Conservation (phyloP, 2,113 vertebrate genomes). For the Tachycineta bicolor region DNA sequence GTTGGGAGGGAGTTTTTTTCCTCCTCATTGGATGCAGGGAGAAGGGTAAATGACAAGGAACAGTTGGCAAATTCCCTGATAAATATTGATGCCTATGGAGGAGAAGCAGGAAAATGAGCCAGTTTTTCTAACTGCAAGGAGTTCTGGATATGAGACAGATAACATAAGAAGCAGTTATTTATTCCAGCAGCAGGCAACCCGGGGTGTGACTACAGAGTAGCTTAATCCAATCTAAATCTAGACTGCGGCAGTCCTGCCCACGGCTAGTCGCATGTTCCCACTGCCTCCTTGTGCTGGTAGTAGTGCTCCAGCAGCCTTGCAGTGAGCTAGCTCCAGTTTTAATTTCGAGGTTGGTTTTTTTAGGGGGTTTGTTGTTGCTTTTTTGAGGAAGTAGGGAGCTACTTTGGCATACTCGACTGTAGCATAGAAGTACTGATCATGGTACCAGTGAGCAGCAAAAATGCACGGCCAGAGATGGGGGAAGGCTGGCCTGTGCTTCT, state of each 20-base stretch:
- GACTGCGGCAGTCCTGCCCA: slow-evolving; percentile 47
- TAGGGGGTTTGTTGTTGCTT: background rate
- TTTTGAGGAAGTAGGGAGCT: slow-evolving; percentile 8
- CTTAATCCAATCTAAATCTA: slow-evolving; percentile 62
- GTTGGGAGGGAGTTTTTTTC: background rate
- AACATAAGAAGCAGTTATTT: slow-evolving; percentile 51
- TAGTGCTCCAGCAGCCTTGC: slow-evolving; percentile 30
- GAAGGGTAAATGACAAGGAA: slow-evolving; percentile 46
- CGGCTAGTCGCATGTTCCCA: slow-evolving; percentile 24
- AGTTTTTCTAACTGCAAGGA: slow-evolving; percentile 26
- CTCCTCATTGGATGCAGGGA: background rate
- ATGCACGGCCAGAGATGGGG: background rate
- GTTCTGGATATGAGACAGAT: slow-evolving; percentile 32
- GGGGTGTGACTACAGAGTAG: slow-evolving; percentile 44
- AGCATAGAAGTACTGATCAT: background rate
- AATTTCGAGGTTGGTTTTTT: background rate
- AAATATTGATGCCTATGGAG: slow-evolving; percentile 53
- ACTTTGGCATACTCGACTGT: background rate
- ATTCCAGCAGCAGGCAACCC: slow-evolving; percentile 48
- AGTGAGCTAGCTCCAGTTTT: background rate
- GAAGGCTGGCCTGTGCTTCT: background rate
- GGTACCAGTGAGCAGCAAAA: background rate
- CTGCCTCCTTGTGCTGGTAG: slow-evolving; percentile 43
- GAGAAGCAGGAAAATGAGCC: slow-evolving; percentile 38
- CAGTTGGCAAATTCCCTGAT: slow-evolving; percentile 55